A percentile compares a stretch with the other conserved stretches of the same genome.
phyloP scores from a whole-genome alignment of 2,797 vertebrate species.

The Galaxias olidus region DNA sequence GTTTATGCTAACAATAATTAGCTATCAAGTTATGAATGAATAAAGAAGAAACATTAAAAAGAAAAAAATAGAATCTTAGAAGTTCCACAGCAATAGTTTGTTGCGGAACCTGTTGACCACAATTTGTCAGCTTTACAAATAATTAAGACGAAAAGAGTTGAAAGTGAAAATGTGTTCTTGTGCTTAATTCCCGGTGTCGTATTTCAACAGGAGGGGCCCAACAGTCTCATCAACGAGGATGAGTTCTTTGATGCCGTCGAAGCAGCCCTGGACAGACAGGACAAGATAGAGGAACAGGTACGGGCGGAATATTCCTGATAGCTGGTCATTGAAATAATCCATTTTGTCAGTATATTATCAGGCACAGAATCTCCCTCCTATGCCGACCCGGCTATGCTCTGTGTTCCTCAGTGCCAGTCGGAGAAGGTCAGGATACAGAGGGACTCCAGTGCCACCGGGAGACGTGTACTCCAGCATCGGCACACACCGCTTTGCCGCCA shows the following conservation, averaged over 20 bases:
- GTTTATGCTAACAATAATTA: too few species aligned
- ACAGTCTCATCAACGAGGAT: conserved; percentile 90
- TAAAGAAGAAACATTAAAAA: too few species aligned
- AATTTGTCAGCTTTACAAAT: too few species aligned
- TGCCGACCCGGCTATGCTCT: conserved; percentile 15
- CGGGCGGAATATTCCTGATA: neutral
- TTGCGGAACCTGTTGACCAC: too few species aligned
- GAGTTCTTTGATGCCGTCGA: conserved; percentile 92
- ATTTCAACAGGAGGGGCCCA: conserved; percentile 83
- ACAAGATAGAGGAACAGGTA: conserved; percentile 92
- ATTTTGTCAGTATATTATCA: neutral
- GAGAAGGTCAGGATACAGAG: conserved; percentile 88
- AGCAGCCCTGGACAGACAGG: conserved; percentile 88
- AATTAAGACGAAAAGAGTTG: too few species aligned
- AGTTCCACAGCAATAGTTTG: too few species aligned
- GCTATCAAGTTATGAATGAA: too few species aligned
- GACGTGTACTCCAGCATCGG: conserved; percentile 85
- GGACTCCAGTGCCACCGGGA: conserved; percentile 77
- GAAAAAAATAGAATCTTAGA: too few species aligned
- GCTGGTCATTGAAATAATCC: too few species aligned
- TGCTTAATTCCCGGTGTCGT: conserved; percentile 18
- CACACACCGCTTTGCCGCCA: conserved; percentile 84
- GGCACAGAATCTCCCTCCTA: conserved; percentile 1
- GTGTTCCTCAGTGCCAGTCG: conserved; percentile 79
- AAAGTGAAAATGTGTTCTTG: neutral